phyloP scores from a whole-genome alignment of 1,140 invertebrate genomes.

The Nebria ingens region DNA sequence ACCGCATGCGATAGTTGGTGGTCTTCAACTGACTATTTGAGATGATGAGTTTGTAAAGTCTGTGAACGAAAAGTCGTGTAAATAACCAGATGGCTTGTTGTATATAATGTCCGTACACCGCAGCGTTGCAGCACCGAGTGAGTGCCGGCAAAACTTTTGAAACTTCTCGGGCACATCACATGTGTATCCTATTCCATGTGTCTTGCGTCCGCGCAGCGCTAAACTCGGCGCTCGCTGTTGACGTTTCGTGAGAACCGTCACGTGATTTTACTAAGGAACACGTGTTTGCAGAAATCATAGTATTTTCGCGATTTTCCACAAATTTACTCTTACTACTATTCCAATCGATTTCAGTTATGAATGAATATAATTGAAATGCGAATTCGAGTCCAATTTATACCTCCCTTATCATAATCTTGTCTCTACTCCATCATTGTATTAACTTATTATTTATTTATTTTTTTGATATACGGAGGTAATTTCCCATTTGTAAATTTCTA shows the following conservation, averaged over 20 bases:
- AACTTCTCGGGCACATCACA: conserved; percentile 5
- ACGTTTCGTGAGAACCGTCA: not conserved
- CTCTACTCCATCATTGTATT: too few relatives aligned
- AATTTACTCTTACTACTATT: too few relatives aligned
- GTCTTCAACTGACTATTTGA: not conserved
- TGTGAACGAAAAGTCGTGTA: not conserved
- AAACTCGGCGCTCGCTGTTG: not conserved
- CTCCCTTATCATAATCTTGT: too few relatives aligned
- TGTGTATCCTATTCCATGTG: not conserved
- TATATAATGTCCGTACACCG: not conserved
- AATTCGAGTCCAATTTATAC: too few relatives aligned
- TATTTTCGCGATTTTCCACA: not conserved
- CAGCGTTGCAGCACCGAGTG: conserved; percentile 2
- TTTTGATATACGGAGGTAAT: too few relatives aligned
- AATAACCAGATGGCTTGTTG: not conserved
- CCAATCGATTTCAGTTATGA: too few relatives aligned
- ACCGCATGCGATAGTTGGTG: not conserved
- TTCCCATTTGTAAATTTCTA: too few relatives aligned
- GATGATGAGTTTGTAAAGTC: not conserved
- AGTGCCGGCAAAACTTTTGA: conserved; percentile 3
- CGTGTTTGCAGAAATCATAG: not conserved
- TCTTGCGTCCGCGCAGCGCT: not conserved
- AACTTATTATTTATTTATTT: too few relatives aligned
- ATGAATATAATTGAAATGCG: too few relatives aligned
- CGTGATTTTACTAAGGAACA: not conserved